Evolutionary conservation across 2,888 invertebrate species (phyloP).

Genomic region (Ochropleura leucogaster): DNA sequence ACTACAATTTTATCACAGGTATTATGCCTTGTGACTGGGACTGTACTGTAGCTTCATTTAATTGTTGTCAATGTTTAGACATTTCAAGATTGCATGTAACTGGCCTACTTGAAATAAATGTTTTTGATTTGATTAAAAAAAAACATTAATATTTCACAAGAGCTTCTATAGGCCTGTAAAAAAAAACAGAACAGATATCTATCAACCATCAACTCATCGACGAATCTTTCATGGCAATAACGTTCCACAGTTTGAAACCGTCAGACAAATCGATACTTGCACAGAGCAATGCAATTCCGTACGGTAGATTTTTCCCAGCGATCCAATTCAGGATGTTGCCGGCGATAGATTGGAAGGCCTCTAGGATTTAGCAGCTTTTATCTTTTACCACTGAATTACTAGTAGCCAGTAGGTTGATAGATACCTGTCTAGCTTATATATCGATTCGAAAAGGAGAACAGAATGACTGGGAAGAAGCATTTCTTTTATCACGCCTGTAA

Average conservation of each 20-base stretch:
- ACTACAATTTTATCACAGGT: too few relatives aligned
- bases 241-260: constrained; percentile 5
- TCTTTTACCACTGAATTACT: constrained; percentile 45
- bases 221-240: constrained; percentile 11
- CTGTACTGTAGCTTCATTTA: too few relatives aligned
- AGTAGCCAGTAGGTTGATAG: constrained; percentile 9
- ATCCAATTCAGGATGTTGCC: constrained; percentile 41
- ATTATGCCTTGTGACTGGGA: too few relatives aligned
- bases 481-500: background rate
- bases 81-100: too few relatives aligned
- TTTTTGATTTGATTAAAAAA: too few relatives aligned
- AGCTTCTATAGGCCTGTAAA: too few relatives aligned
- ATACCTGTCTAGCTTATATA: constrained; percentile 1
- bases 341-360: constrained; percentile 52
- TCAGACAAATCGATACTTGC: constrained; percentile 19
- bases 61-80: too few relatives aligned
- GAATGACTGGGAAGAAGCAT: background rate
- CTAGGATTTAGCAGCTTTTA: constrained; percentile 42
- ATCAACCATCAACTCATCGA: background rate
- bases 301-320: constrained; percentile 39
- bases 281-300: constrained; percentile 40
- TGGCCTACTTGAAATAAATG: too few relatives aligned
- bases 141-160: too few relatives aligned
- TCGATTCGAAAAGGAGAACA: constrained; percentile 20
- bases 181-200: background rate